Evolutionary conservation across 2,888 invertebrate genomes (phyloP).

Genomic region (Tolmerus cingulatus): DNA sequence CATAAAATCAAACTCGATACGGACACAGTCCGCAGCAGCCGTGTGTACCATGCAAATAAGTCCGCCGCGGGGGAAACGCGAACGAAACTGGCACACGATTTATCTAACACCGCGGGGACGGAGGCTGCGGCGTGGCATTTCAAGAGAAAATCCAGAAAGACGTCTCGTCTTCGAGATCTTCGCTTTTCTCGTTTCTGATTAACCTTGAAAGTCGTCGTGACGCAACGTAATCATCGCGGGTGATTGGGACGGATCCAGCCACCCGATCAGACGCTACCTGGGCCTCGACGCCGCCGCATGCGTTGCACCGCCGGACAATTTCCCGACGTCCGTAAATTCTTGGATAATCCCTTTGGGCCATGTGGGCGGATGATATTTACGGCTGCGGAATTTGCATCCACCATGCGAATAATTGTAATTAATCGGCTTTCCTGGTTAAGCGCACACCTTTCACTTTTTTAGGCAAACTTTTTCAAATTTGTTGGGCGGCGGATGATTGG

Average conservation of each 20-base stretch:
- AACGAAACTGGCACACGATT: constrained; percentile 10
- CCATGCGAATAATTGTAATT: neutral
- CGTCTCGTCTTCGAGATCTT: constrained; percentile 16
- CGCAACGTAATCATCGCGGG: neutral
- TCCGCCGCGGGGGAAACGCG: neutral
- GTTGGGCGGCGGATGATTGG: neutral
- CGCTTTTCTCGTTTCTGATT: constrained; percentile 13
- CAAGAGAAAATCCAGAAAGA: constrained; percentile 23
- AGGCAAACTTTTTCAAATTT: neutral
- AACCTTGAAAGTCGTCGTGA: constrained; percentile 19
- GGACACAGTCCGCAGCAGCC: neutral
- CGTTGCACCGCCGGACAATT: neutral
- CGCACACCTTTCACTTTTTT: constrained; percentile 12
- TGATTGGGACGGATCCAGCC: neutral
- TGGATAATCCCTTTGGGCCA: neutral
- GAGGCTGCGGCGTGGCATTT: neutral
- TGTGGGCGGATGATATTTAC: neutral
- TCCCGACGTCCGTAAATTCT: neutral
- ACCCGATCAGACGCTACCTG: neutral
- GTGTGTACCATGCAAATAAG: constrained; percentile 24
- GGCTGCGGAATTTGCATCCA: neutral
- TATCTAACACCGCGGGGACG: neutral
- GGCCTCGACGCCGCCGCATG: neutral
- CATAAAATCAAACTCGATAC: constrained; percentile 3
- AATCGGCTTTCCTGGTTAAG: neutral